phyloP scores from a whole-genome alignment of 2,888 invertebrate genomes.

The Heliothis peltigera region DNA sequence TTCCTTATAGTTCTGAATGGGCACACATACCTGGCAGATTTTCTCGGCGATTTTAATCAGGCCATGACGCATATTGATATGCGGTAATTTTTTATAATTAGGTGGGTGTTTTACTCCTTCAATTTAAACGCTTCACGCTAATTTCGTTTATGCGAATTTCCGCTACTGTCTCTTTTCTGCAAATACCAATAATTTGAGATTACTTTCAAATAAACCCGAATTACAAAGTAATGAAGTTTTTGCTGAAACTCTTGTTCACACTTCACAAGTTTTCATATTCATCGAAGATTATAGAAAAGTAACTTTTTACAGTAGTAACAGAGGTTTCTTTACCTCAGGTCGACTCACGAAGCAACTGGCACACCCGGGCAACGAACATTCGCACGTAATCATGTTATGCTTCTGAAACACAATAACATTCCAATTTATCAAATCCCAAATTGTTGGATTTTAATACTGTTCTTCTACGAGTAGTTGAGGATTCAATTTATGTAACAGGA shows the following conservation, averaged over 20 bases:
- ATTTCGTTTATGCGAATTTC: not conserved
- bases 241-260: too few species aligned
- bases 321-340: slow-evolving; percentile 48
- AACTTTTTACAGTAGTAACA: too few species aligned
- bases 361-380: slow-evolving; percentile 53
- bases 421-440: not conserved
- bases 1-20: too few species aligned
- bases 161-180: slow-evolving; percentile 15
- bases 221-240: too few species aligned
- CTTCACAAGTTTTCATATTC: too few species aligned
- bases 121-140: too few species aligned
- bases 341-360: slow-evolving; percentile 54
- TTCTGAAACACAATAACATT: slow-evolving; percentile 64
- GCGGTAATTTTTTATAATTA: not conserved
- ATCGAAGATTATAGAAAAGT: too few species aligned
- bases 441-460: too few species aligned
- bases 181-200: slow-evolving; percentile 1
- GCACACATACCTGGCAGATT: slow-evolving; percentile 2
- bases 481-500: too few species aligned
- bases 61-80: not conserved
- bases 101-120: too few species aligned
- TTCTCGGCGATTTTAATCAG: not conserved
- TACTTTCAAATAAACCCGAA: too few species aligned
- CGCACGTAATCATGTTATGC: slow-evolving; percentile 29
- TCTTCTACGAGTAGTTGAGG: too few species aligned